Conservation (phyloP, 2,888 invertebrate species). For the Tipula helvola region DNA sequence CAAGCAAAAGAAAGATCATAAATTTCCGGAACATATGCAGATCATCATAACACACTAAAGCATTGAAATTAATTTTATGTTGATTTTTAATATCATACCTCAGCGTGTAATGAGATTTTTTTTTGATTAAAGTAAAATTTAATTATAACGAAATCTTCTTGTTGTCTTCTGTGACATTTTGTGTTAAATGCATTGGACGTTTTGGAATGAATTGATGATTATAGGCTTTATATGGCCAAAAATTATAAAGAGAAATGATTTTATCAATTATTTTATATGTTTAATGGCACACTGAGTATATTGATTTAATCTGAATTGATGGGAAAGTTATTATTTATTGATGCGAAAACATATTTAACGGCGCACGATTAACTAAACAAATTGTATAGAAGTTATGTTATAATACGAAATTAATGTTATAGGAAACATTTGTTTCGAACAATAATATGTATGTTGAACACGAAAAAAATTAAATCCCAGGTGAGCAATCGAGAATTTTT, state of each 20-base stretch:
- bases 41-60: background rate
- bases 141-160: background rate
- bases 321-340: background rate
- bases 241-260: background rate
- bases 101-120: background rate
- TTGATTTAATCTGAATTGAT: background rate
- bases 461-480: no score
- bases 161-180: background rate
- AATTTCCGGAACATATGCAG: background rate
- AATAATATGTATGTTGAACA: no score
- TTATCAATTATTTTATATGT: background rate
- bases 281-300: background rate
- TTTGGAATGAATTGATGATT: background rate
- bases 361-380: no score
- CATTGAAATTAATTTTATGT: background rate
- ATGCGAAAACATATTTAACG: no score
- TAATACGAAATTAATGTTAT: no score
- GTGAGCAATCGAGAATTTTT: no score
- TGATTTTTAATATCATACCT: background rate
- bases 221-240: background rate
- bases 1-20: background rate
- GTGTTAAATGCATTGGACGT: background rate
- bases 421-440: no score
- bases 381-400: no score
- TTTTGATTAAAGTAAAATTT: background rate